A percentile compares a stretch with the other conserved stretches of the same genome.
Conservation (phyloP, 1,140 invertebrate species). For the Heliconius nattereri region DNA sequence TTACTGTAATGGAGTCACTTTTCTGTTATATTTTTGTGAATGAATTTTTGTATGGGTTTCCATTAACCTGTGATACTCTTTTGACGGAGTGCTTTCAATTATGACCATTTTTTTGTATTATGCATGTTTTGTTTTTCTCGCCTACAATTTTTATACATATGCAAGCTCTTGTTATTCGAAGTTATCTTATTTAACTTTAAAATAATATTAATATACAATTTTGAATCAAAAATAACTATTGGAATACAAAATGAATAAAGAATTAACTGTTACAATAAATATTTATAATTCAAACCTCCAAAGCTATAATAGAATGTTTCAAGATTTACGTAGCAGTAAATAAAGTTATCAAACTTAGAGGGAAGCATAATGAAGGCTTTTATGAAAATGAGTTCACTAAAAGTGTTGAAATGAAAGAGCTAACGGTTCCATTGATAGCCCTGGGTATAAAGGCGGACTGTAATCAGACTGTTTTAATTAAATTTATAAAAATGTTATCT, state of each 20-base stretch:
- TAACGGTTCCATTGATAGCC: slow-evolving; percentile 7
- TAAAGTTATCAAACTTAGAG: slow-evolving; percentile 15
- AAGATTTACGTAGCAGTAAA: slow-evolving; percentile 18
- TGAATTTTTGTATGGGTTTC: slow-evolving; percentile 49
- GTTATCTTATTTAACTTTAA: neutral
- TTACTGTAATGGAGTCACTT: slow-evolving; percentile 74
- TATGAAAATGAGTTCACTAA: slow-evolving; percentile 23
- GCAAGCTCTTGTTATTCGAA: neutral
- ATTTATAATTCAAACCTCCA: slow-evolving; percentile 3
- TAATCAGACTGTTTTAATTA: slow-evolving; percentile 18
- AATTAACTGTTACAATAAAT: neutral
- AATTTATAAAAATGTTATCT: slow-evolving; percentile 11
- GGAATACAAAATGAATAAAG: neutral
- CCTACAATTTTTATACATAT: neutral
- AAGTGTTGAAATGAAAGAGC: slow-evolving; percentile 8
- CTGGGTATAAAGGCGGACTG: slow-evolving; percentile 2
- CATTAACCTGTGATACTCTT: slow-evolving; percentile 29
- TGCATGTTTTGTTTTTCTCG: neutral
- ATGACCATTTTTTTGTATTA: neutral
- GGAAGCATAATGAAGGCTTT: slow-evolving; percentile 19
- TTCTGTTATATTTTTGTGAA: slow-evolving; percentile 64
- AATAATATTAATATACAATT: neutral
- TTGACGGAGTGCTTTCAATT: slow-evolving; percentile 24
- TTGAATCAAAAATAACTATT: neutral
- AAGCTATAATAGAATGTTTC: slow-evolving; percentile 11